These are phyloP conservation scores for Vireo altiloquus DNA, from an alignment of 2,113 vertebrate species.

Conservation along the genomic window DNA sequence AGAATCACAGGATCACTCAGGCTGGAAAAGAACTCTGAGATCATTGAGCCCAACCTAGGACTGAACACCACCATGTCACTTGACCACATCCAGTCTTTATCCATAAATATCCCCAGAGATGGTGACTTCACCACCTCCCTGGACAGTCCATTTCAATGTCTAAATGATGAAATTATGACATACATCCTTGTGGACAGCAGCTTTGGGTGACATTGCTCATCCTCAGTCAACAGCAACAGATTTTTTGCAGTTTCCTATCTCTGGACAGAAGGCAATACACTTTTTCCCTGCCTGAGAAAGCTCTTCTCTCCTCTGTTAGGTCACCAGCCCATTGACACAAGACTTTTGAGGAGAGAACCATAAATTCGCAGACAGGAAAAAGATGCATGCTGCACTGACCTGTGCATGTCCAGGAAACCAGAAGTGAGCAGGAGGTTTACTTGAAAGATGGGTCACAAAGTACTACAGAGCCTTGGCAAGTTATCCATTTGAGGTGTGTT, in stretches of 20 bases:
- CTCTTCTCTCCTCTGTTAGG: not conserved
- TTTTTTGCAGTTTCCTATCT: not conserved
- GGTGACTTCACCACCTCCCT: not conserved
- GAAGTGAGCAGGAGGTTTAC: not conserved
- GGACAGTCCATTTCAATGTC: not conserved
- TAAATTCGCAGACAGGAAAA: not conserved
- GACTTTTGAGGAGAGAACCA: not conserved
- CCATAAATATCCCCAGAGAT: not conserved
- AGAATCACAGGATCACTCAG: not conserved
- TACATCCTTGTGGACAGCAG: not conserved
- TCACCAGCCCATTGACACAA: not conserved
- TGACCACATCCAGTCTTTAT: not conserved
- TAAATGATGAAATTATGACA: not conserved
- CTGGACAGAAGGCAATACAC: not conserved
- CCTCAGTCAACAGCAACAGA: not conserved
- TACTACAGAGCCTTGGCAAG: not conserved
- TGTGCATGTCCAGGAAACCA: not conserved
- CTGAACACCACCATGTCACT: not conserved
- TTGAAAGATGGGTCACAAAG: not conserved
- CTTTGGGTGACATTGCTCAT: not conserved
- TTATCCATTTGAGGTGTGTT: not conserved
- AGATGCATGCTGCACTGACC: not conserved
- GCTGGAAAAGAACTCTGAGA: not conserved
- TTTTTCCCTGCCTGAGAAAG: not conserved
- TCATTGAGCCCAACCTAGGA: rapidly evolving